Base-by-base conservation (phyloP, 2,113 vertebrate genomes). In the Dromas ardeola region DNA sequence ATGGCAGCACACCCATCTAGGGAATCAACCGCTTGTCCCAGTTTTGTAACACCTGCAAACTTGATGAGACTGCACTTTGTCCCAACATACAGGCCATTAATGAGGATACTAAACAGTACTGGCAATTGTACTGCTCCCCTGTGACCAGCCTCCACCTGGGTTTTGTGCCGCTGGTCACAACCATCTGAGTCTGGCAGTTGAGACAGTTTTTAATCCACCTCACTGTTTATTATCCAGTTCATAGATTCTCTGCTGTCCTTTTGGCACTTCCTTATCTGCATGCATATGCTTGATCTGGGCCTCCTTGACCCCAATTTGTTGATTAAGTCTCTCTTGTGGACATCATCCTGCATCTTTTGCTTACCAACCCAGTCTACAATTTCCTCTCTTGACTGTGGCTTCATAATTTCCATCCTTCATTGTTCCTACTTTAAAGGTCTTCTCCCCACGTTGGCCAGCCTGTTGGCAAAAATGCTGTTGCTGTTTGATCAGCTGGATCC, bases 231-330 rank as follows among this genome's bases (percentile, higher is more conserved):
- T 80, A 16, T n/a, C n/a, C 16, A 17, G 25, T 29, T 56, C 1
- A 56, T 22, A 2, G 32, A 9, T 32, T n/a, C 72, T 91, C 71
- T 66, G 6, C n/a, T 66, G 11, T 56, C 8, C 9, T 62, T 40
- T 50, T 83, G 45, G 7, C 27, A 50, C 45, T 16, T 29, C 9
- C 38, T 84, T 67, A 58, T 36, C 21, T 36, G 14, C 18, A 34
- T 40, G 16, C 10, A 8, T 16, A 34, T 22, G 7, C 50, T 53
- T 70, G 32, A 91, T 22, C 17, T 27, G 50, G 18, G 43, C n/a
- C 11, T 66, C 29, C 22, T 26, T 23, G 25, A 5, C 7, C 22
- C 18, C 1, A 4, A 0, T 62, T 66, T 66, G 5, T 49, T 27
- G 30, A 61, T 61, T 52, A 80, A 27, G 23, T 47, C 40, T 91